phyloP scores from a whole-genome alignment of 2,797 vertebrate genomes.

The Fundulus diaphanus region DNA sequence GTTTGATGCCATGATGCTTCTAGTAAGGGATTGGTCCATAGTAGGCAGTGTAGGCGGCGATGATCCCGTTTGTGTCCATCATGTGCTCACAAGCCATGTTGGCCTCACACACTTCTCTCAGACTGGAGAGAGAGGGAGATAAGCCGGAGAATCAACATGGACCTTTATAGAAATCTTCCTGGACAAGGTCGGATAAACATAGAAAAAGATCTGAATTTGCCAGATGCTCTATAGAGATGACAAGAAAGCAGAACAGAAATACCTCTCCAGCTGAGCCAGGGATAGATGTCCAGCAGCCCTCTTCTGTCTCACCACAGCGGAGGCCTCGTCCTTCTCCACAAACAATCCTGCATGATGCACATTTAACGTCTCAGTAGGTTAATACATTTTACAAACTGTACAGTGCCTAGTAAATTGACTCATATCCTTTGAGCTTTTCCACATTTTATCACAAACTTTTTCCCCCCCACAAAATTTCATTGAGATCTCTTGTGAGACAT shows the following conservation, averaged over 20 bases:
- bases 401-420: not conserved
- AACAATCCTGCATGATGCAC: constrained; percentile 63
- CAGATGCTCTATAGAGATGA: not conserved
- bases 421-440: too few relatives aligned
- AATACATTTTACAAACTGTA: not conserved
- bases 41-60: constrained; percentile 81
- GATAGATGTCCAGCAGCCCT: constrained; percentile 62
- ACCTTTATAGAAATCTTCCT: not conserved
- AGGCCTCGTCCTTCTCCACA: constrained; percentile 64
- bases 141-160: constrained; percentile 8
- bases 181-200: not conserved
- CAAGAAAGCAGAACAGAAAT: not conserved
- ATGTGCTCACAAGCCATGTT: constrained; percentile 82
- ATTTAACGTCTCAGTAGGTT: not conserved
- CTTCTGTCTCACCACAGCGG: constrained; percentile 73
- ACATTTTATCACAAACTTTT: not conserved
- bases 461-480: not conserved
- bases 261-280: constrained; percentile 75
- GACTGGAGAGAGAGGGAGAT: constrained; percentile 51
- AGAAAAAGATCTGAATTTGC: not conserved
- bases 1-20: constrained; percentile 3
- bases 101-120: constrained; percentile 85
- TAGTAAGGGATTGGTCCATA: constrained; percentile 80
- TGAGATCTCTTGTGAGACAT: not conserved
- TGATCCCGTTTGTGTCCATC: constrained; percentile 83